Percentiles rank a stretch among this genome's conserved stretches.
Evolutionary conservation across 2,888 invertebrate species (phyloP).

Genomic region (Sacculina carcini): DNA sequence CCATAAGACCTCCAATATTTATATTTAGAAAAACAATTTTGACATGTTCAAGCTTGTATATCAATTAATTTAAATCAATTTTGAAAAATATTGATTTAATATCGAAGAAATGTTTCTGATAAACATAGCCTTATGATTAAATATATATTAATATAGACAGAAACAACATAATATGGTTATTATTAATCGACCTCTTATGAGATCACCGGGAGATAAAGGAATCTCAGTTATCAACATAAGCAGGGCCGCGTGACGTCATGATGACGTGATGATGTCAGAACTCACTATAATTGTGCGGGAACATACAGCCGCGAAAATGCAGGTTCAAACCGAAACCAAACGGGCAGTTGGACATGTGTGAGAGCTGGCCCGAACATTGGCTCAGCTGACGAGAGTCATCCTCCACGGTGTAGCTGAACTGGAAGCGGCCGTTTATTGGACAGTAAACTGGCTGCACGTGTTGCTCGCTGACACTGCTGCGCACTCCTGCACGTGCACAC

Average conservation of each 20-base stretch:
- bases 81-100: too few relatives aligned
- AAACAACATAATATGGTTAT: too few relatives aligned
- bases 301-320: slow-evolving; percentile 29
- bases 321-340: slow-evolving; percentile 30
- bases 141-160: too few relatives aligned
- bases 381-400: slow-evolving; percentile 24
- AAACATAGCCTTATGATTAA: too few relatives aligned
- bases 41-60: too few relatives aligned
- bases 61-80: too few relatives aligned
- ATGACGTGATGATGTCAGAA: slow-evolving; percentile 3
- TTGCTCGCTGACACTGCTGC: slow-evolving; percentile 9
- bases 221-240: background rate
- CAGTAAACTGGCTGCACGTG: slow-evolving; percentile 25
- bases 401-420: slow-evolving; percentile 27
- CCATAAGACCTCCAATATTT: too few relatives aligned
- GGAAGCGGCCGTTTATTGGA: slow-evolving; percentile 33
- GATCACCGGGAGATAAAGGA: too few relatives aligned
- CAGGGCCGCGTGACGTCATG: background rate
- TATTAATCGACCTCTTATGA: background rate
- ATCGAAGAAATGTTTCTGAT: too few relatives aligned
- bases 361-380: slow-evolving; percentile 28
- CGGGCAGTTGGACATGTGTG: slow-evolving; percentile 32
- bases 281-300: slow-evolving; percentile 27
- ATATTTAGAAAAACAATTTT: too few relatives aligned
- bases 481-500: background rate